Conservation (phyloP, 2,888 invertebrate genomes). For the Parnassius orleans region DNA sequence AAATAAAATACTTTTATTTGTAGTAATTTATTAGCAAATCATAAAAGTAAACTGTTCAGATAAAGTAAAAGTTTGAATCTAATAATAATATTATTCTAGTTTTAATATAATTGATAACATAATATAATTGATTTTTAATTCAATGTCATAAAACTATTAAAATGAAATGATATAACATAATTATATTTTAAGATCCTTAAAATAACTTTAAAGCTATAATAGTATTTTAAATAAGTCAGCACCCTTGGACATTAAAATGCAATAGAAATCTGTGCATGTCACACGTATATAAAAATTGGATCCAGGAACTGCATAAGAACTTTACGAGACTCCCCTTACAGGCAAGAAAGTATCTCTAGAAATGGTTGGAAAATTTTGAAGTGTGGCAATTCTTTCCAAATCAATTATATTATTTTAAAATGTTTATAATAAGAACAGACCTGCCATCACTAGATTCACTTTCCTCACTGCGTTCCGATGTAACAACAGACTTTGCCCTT, state of each 20-base stretch:
- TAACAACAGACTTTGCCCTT: constrained; percentile 85
- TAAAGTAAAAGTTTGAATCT: too few relatives aligned
- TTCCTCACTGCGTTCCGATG: constrained; percentile 86
- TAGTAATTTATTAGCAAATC: neutral
- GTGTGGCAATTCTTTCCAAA: constrained; percentile 19
- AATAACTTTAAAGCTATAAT: too few relatives aligned
- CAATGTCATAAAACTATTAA: too few relatives aligned
- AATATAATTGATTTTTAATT: too few relatives aligned
- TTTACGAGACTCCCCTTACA: constrained; percentile 21
- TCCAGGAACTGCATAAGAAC: neutral
- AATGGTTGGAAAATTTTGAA: constrained; percentile 24
- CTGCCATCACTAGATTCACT: constrained; percentile 84
- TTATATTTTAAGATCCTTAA: too few relatives aligned
- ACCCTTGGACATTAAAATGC: neutral
- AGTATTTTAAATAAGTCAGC: neutral
- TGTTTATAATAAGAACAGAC: constrained; percentile 43
- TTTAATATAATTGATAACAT: too few relatives aligned
- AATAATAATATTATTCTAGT: too few relatives aligned
- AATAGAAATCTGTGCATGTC: too few relatives aligned
- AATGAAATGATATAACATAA: too few relatives aligned
- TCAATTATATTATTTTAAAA: constrained; percentile 17
- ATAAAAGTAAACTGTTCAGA: too few relatives aligned
- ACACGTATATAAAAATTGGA: too few relatives aligned
- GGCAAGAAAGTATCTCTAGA: constrained; percentile 28
- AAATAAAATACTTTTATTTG: neutral